Percentiles rank a stretch among this genome's conserved stretches.
Conservation (phyloP, 1,140 invertebrate genomes). For the Drosophila sproati region DNA sequence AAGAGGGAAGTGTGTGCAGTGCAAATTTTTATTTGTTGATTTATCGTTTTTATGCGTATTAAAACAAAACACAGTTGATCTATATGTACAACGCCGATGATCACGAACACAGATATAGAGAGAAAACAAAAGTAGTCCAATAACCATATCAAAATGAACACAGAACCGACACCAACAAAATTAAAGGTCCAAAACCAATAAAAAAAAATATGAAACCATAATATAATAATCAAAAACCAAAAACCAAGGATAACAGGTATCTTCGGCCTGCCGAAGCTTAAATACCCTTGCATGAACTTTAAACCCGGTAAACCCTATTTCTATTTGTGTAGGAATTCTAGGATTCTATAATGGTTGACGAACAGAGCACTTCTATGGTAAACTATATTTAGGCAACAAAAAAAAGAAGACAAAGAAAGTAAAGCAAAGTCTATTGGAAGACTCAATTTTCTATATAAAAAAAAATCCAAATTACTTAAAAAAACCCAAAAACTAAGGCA, state of each 20-base stretch:
- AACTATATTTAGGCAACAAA: too few species aligned
- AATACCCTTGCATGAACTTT: slow-evolving; percentile 18
- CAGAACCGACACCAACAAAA: slow-evolving; percentile 41
- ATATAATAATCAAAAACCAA: slow-evolving; percentile 8
- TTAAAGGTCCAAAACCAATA: not conserved
- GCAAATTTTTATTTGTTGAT: slow-evolving; percentile 25
- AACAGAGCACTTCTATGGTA: too few species aligned
- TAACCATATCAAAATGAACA: slow-evolving; percentile 5
- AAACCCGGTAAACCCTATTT: too few species aligned
- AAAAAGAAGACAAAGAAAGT: too few species aligned
- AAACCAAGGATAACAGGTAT: slow-evolving; percentile 3
- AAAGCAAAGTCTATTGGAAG: too few species aligned
- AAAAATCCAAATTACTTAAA: too few species aligned
- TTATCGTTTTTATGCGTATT: slow-evolving; percentile 22
- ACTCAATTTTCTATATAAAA: too few species aligned
- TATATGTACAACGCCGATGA: slow-evolving; percentile 1
- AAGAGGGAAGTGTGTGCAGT: slow-evolving; percentile 21
- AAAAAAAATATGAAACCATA: not conserved
- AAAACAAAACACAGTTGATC: slow-evolving; percentile 20
- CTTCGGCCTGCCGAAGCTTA: slow-evolving; percentile 13
- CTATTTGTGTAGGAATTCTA: too few species aligned
- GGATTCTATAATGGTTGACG: not conserved
- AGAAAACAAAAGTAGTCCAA: slow-evolving; percentile 42
- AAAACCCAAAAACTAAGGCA: too few species aligned
- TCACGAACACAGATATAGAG: slow-evolving; percentile 1